Evolutionary conservation across 2,888 invertebrate species (phyloP).

Genomic region (Calameuta filiformis): DNA sequence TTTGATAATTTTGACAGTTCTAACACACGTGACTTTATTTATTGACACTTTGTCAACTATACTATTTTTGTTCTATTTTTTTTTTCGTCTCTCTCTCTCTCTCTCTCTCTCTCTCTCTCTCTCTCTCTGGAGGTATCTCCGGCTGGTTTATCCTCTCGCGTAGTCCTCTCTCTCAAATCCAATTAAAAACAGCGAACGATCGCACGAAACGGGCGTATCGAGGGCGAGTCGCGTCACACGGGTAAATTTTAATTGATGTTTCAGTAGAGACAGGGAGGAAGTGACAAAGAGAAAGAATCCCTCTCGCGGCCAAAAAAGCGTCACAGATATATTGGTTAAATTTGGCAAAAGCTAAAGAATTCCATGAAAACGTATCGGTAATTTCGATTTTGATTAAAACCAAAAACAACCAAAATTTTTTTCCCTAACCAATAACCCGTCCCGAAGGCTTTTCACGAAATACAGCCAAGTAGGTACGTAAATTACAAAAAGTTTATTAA

Average conservation of each 20-base stretch:
- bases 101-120: slow-evolving; percentile 35
- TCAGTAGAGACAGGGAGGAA: slow-evolving; percentile 35
- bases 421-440: rapidly evolving
- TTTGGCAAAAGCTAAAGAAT: too few species aligned
- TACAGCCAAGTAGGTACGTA: too few species aligned
- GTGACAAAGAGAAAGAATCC: slow-evolving; percentile 16
- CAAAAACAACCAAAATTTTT: too few species aligned
- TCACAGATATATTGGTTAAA: too few species aligned
- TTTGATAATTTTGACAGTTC: background rate
- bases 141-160: slow-evolving; percentile 21
- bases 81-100: slow-evolving; percentile 30
- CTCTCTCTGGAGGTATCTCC: slow-evolving; percentile 35
- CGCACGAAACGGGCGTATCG: slow-evolving; percentile 58
- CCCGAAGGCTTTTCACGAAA: too few species aligned
- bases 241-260: slow-evolving; percentile 63
- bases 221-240: slow-evolving; percentile 49
- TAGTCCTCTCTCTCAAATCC: slow-evolving; percentile 47
- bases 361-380: too few species aligned
- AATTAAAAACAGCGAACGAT: slow-evolving; percentile 62
- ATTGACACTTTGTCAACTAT: background rate
- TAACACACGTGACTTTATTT: background rate
- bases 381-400: too few species aligned
- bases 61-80: slow-evolving; percentile 39
- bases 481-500: too few species aligned
- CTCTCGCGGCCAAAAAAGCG: background rate